Evolutionary conservation across 2,888 invertebrate species (phyloP), one percentile per base, ranked within the genome.

Genomic region (Elysia crispata): DNA sequence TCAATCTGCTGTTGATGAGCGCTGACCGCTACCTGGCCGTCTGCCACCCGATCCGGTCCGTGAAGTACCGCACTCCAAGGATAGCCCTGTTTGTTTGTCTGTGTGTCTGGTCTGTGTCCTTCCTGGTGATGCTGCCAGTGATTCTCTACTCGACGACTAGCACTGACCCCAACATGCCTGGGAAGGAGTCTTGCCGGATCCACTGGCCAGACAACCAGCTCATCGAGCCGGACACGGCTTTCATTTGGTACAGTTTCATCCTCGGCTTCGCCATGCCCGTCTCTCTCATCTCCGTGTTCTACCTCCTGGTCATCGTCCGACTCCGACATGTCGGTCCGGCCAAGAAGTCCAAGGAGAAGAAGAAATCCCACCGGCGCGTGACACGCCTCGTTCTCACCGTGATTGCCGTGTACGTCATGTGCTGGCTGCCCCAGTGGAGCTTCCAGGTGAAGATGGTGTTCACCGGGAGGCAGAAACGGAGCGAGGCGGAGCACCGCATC

Each of bases 11-110:
- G 0, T 91, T 92, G 0, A 90, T 93, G 86, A 91, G 92, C 54
- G 92, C 92, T 8, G 93, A 93, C 83, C 87, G 91, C 18, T 93
- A 91, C 84, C 81, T 92, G 67, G 92, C 93, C 23, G 92, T 93
- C 0, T 93, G 92, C 74, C 91, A 92, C 80, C 91, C 92, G 0
- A 88, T 92, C 11, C 84, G 86, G 54, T 91, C 91, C 5, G 86
- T 90, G 66, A 83, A 86, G 50, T 90, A 90, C 83, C 84, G 92
- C 31, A 92, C 90, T 6, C 88, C 89, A 5, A 84, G 87, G 25
- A 86, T 90, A 18, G 92, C 92, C 0, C 84, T 91, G 20, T 84
- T 90, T 41, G 85, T 92, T 1, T 92, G 91, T 67, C 82, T 90
- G 6, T 85, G 88, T 33, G 91, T 92, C 18, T 93, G 93, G 93